Evolutionary conservation across 1,140 invertebrate genomes (phyloP), one percentile per base, ranked within the genome.

Genomic region (Drosophila lini): DNA sequence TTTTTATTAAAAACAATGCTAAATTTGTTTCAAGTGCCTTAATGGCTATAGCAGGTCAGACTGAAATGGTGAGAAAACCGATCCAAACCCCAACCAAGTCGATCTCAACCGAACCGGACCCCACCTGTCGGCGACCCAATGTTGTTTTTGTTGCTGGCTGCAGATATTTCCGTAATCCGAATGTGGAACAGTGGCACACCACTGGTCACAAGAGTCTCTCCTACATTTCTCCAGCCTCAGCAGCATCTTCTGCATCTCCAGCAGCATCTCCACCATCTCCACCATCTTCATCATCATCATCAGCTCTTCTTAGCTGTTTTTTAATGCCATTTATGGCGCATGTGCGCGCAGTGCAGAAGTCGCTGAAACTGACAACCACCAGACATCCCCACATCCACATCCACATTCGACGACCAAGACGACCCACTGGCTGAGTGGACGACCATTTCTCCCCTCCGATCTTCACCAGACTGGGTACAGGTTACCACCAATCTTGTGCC

Each of bases 151-250:
- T n/a, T 38, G 13, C 34, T 50, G 38, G 5, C 11, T 36, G 50
- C 75, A 60, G 74, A 89, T 65, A 83, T 88, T 88, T 88, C 83
- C 83, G 83, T 88, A 89, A 73, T 88, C 68, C 80, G 84, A 89
- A 88, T 88, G 84, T 88, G 84, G 84, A 88, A 80, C 80, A 88
- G 68, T 88, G 84, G 80, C 84, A 88, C 84, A 88, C 80, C 84
- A 89, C 69, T 84, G 80, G 81, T 47, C 62, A 36, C 76, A 19
- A 34, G 40, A 28, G 38, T 56, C 59, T 60, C 59, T 38, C 59
- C 47, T 61, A 38, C 73, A 56, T 50, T 47, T n/a, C 41, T 47
- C 57, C 61, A 31, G n/a, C 45, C 22, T 36, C 47, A 40, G 58
- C 40, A 42, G 3, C 56, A 11, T n/a, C 47, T 55, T 57, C 45